Percentiles rank a stretch among this genome's conserved stretches.
Conservation (phyloP, 2,888 invertebrate genomes). For the Synanthedon tipuliformis region DNA sequence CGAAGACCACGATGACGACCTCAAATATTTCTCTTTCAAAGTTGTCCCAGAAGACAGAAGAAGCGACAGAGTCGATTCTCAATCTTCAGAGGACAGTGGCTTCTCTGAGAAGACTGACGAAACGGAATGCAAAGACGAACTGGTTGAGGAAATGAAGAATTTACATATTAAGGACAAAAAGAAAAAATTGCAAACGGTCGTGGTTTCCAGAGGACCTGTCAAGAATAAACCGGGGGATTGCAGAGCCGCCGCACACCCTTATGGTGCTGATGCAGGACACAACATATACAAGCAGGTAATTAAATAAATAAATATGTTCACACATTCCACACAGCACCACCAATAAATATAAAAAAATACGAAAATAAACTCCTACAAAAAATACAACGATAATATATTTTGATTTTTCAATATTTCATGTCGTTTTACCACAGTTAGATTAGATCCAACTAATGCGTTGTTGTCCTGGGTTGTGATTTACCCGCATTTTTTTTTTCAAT, state of each 20-base stretch:
- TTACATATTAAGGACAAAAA: conserved; percentile 14
- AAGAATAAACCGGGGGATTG: conserved; percentile 9
- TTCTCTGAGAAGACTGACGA: conserved; percentile 27
- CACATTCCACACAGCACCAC: too few relatives aligned
- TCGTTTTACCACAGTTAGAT: too few relatives aligned
- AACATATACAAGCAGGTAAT: conserved; percentile 13
- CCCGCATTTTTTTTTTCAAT: too few relatives aligned
- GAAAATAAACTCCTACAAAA: too few relatives aligned
- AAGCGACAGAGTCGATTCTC: conserved; percentile 32
- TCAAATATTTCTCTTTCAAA: conserved; percentile 33
- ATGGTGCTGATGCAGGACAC: conserved; percentile 5
- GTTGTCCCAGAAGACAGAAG: conserved; percentile 28
- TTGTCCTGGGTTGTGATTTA: too few relatives aligned
- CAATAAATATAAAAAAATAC: too few relatives aligned
- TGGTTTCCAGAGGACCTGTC: conserved; percentile 19
- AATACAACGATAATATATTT: too few relatives aligned
- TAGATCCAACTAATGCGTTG: too few relatives aligned
- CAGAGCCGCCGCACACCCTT: conserved; percentile 11
- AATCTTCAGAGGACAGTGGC: conserved; percentile 51
- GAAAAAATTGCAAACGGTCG: conserved; percentile 24
- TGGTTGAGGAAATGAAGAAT: conserved; percentile 14
- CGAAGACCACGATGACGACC: conserved; percentile 25
- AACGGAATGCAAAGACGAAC: conserved; percentile 12
- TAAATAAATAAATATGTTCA: too few relatives aligned
- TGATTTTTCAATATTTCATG: too few relatives aligned